Evolutionary conservation across 2,888 invertebrate genomes (phyloP).

Genomic region (Drosophila anomelani): DNA sequence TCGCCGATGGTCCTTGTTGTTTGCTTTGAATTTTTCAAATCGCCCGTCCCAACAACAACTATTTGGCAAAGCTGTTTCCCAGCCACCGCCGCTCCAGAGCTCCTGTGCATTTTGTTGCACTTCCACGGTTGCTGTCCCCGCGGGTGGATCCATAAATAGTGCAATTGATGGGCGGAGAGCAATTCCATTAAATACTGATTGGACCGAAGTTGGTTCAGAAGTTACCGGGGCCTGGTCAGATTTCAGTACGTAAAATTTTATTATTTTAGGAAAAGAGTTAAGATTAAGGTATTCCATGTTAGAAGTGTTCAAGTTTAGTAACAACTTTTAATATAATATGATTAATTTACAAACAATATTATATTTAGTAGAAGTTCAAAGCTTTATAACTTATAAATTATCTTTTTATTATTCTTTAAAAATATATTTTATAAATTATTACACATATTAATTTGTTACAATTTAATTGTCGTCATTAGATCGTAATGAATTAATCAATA

Average conservation of each 20-base stretch:
- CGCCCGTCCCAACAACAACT: slow-evolving; percentile 57
- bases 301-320: no score
- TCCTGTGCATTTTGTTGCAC: slow-evolving; percentile 73
- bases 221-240: not conserved
- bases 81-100: slow-evolving; percentile 45
- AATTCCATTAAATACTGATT: slow-evolving; percentile 17
- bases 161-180: slow-evolving; percentile 18
- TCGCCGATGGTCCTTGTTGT: slow-evolving; percentile 48
- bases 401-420: no score
- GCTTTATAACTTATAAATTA: no score
- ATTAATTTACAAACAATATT: no score
- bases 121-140: slow-evolving; percentile 45
- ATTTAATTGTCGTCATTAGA: no score
- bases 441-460: no score
- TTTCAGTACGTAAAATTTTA: slow-evolving; percentile 4
- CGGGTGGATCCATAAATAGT: slow-evolving; percentile 41
- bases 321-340: no score
- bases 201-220: not conserved
- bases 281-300: not conserved
- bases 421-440: no score
- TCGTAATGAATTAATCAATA: no score
- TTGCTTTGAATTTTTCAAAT: slow-evolving; percentile 73
- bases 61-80: slow-evolving; percentile 69
- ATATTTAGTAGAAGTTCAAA: no score
- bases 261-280: not conserved